phyloP scores from a whole-genome alignment of 2,113 vertebrate genomes.

The Esox niger region DNA sequence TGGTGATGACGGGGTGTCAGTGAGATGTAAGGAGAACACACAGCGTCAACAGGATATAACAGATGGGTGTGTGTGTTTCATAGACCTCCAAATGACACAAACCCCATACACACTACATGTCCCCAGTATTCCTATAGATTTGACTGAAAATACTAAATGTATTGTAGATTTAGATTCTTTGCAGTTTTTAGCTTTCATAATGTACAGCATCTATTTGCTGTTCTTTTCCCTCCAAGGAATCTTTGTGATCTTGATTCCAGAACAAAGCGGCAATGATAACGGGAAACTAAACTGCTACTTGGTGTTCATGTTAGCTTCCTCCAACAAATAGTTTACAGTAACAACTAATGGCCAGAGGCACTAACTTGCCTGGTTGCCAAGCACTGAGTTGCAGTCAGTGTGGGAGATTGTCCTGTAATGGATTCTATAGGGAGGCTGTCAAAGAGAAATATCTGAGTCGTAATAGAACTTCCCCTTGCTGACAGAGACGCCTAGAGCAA shows the following conservation, averaged over 20 bases:
- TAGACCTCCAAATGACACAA: slow-evolving; percentile 3
- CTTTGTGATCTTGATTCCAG: neutral
- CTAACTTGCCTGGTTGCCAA: neutral
- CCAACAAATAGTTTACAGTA: neutral
- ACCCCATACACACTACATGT: too few relatives aligned
- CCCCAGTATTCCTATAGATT: too few relatives aligned
- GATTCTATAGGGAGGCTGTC: neutral
- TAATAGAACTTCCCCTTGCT: neutral
- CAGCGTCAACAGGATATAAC: slow-evolving; percentile 60
- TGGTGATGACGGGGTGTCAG: slow-evolving; percentile 61
- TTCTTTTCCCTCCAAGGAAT: too few relatives aligned
- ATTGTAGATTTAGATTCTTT: too few relatives aligned
- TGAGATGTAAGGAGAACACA: slow-evolving; percentile 59
- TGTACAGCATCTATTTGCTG: too few relatives aligned
- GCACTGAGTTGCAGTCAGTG: neutral
- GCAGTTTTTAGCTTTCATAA: too few relatives aligned
- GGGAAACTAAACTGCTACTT: neutral
- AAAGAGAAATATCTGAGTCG: neutral
- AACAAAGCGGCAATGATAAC: neutral
- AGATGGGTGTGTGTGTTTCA: slow-evolving; percentile 37
- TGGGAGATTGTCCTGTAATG: neutral
- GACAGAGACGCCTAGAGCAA: neutral
- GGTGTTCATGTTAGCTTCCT: neutral
- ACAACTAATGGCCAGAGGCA: neutral
- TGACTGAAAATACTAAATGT: too few relatives aligned